Conservation (phyloP, 2,113 vertebrate species). For the Phaethornis superciliosus region DNA sequence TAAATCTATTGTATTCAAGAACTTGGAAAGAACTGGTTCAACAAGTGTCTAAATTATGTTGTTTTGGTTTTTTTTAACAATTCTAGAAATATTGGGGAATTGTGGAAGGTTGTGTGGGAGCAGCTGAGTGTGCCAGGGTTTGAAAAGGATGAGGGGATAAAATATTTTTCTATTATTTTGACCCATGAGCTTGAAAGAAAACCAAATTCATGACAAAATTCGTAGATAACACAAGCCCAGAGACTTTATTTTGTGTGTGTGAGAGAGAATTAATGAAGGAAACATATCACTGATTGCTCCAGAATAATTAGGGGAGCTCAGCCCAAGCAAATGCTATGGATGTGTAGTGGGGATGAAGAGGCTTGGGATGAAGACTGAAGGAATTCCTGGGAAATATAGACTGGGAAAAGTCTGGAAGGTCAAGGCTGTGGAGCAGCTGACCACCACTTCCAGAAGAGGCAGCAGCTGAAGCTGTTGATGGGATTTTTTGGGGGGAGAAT, state of each 20-base stretch:
- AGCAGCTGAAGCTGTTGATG: not conserved
- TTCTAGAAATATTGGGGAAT: not conserved
- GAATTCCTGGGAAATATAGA: not conserved
- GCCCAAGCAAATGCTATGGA: no score
- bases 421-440: not conserved
- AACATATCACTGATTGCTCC: no score
- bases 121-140: not conserved
- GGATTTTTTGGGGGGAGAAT: no score
- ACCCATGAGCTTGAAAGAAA: not conserved
- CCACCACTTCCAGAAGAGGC: not conserved
- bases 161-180: not conserved
- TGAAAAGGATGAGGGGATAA: not conserved
- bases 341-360: no score
- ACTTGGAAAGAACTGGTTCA: not conserved
- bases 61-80: not conserved
- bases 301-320: not conserved
- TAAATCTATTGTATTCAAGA: not conserved
- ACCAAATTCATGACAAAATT: not conserved
- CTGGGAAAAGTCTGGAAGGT: not conserved
- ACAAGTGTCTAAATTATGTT: not conserved
- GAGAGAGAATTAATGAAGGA: not conserved
- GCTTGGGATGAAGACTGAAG: not conserved
- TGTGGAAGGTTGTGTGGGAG: not conserved
- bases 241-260: accelerated
- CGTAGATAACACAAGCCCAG: not conserved